phyloP scores from a whole-genome alignment of 1,140 invertebrate genomes.

The Lordiphosa collinella region DNA sequence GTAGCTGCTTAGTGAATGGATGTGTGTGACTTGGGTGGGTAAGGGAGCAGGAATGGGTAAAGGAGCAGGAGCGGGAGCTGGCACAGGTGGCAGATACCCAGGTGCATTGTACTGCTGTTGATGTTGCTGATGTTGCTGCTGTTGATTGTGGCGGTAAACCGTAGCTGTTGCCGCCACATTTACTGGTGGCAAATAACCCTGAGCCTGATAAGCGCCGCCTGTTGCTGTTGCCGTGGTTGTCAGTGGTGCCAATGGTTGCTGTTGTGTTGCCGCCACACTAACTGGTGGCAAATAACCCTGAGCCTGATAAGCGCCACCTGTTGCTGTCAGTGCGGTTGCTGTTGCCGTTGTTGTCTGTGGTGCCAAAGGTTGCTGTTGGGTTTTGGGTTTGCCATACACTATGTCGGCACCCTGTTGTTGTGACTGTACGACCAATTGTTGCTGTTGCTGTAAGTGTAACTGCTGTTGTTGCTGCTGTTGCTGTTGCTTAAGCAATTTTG shows the following conservation, averaged over 20 bases:
- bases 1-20: constrained; percentile 63
- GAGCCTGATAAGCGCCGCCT: background rate
- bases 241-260: constrained; percentile 1
- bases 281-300: constrained; percentile 31
- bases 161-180: background rate
- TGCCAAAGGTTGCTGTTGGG: constrained; percentile 21
- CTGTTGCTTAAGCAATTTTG: constrained; percentile 51
- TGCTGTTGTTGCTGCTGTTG: constrained; percentile 13
- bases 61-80: constrained; percentile 22
- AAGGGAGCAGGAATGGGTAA: constrained; percentile 13
- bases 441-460: constrained; percentile 18
- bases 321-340: constrained; percentile 6
- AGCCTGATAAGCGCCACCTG: background rate
- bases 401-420: constrained; percentile 34
- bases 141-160: background rate
- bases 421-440: constrained; percentile 30
- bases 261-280: background rate
- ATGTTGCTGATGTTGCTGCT: too few relatives aligned
- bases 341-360: constrained; percentile 17
- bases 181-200: constrained; percentile 2
- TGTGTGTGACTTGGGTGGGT: constrained; percentile 52
- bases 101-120: too few relatives aligned
- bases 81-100: constrained; percentile 8
- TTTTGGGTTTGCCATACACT: constrained; percentile 17
- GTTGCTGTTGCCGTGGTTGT: background rate